Evolutionary conservation across 1,140 invertebrate genomes (phyloP).

Genomic region (Drosophila athabasca): DNA sequence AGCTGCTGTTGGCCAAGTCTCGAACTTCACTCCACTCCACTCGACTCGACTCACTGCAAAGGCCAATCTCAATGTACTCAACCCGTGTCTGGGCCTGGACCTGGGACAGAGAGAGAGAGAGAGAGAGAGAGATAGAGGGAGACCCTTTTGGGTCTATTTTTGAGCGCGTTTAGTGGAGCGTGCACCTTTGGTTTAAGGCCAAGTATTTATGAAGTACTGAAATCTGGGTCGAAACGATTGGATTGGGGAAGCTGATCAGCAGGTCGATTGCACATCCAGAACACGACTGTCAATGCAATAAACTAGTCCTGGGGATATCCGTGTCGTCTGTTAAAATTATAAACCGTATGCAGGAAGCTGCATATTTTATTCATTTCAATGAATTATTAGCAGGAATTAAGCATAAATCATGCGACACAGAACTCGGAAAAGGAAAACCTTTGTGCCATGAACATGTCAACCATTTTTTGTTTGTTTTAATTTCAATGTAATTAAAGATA

Average conservation of each 20-base stretch:
- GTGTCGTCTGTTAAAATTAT: constrained; percentile 51
- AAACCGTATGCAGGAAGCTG: constrained; percentile 60
- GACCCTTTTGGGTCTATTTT: constrained; percentile 52
- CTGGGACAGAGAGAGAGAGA: too few species aligned
- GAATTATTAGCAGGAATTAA: constrained; percentile 57
- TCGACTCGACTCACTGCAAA: constrained; percentile 13
- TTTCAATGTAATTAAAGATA: constrained; percentile 19
- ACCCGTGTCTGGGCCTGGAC: too few species aligned
- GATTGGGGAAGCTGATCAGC: constrained; percentile 25
- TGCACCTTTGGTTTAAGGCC: constrained; percentile 58
- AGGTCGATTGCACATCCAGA: constrained; percentile 54
- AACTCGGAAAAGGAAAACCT: constrained; percentile 53
- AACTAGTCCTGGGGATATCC: constrained; percentile 55
- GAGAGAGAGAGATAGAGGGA: background rate
- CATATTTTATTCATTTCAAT: constrained; percentile 63
- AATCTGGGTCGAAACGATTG: constrained; percentile 47
- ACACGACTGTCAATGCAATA: constrained; percentile 55
- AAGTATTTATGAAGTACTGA: constrained; percentile 69
- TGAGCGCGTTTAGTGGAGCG: constrained; percentile 62
- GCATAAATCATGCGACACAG: constrained; percentile 43
- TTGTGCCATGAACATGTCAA: constrained; percentile 43
- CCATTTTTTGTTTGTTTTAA: constrained; percentile 11
- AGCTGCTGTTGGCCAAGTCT: constrained; percentile 21
- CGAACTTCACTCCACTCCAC: constrained; percentile 19
- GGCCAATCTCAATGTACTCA: constrained; percentile 64